A percentile compares a stretch with the other conserved stretches of the same genome.
Conservation (phyloP, 2,113 vertebrate genomes). For the Anas platyrhynchos region DNA sequence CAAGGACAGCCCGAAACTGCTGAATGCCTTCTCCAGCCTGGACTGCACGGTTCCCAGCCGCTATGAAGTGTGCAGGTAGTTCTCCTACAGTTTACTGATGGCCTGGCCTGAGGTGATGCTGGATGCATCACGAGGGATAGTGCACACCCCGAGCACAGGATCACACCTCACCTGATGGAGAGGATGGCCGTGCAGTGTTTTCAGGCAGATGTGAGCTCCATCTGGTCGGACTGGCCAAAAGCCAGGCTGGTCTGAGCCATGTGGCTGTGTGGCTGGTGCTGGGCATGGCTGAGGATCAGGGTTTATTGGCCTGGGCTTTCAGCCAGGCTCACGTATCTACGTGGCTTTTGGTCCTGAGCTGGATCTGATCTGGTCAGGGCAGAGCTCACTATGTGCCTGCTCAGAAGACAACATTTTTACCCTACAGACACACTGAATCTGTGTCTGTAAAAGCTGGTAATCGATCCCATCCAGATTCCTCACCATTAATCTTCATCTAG, state of each 20-base stretch:
- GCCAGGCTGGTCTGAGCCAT: neutral
- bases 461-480: neutral
- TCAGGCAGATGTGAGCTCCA: neutral
- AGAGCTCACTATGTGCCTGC: neutral
- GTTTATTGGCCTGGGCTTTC: neutral
- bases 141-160: neutral
- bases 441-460: neutral
- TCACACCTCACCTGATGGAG: neutral
- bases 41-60: neutral
- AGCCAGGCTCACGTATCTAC: neutral
- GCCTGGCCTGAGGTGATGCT: neutral
- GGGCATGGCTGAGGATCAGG: neutral
- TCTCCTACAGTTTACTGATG: neutral
- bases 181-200: neutral
- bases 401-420: neutral
- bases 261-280: neutral
- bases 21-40: neutral
- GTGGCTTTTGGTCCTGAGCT: neutral
- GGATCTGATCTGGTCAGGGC: neutral
- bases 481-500: constrained; percentile 36
- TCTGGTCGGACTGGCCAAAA: neutral
- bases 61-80: neutral
- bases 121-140: neutral
- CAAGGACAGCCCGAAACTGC: neutral
- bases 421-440: neutral